These are phyloP conservation scores for Sparidentex hasta DNA, from an alignment of 2,797 vertebrate genomes.

Conservation along the genomic window DNA sequence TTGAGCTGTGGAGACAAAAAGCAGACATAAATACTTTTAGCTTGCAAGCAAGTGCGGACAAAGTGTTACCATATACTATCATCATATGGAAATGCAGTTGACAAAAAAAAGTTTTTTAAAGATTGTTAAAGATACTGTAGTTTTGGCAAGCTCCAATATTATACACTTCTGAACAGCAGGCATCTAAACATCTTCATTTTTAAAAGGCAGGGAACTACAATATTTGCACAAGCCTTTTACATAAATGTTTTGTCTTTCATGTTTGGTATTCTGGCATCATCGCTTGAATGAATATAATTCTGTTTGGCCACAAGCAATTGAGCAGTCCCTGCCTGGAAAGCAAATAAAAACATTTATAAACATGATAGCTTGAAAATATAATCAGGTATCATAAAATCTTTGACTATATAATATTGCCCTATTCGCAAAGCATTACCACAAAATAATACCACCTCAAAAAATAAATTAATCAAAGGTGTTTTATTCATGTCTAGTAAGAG, in stretches of 20 bases:
- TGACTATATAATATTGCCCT: not conserved
- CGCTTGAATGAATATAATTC: too few species aligned
- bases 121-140: too few species aligned
- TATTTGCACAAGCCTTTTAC: not conserved
- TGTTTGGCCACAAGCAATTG: not conserved
- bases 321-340: not conserved
- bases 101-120: not conserved
- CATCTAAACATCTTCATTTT: too few species aligned
- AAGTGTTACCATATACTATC: not conserved
- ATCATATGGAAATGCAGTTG: not conserved
- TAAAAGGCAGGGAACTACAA: too few species aligned
- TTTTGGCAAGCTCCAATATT: not conserved
- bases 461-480: not conserved
- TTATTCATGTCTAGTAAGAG: not conserved
- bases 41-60: not conserved
- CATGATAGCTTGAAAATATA: not conserved
- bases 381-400: not conserved
- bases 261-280: not conserved
- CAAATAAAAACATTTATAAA: too few species aligned
- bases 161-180: not conserved
- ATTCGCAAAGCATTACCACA: not conserved
- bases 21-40: not conserved
- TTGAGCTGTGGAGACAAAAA: constrained; percentile 83
- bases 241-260: not conserved
- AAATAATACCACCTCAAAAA: not conserved